These are phyloP conservation scores for Crotalus helleri DNA, from an alignment of 2,113 vertebrate genomes.

Conservation along the genomic window DNA sequence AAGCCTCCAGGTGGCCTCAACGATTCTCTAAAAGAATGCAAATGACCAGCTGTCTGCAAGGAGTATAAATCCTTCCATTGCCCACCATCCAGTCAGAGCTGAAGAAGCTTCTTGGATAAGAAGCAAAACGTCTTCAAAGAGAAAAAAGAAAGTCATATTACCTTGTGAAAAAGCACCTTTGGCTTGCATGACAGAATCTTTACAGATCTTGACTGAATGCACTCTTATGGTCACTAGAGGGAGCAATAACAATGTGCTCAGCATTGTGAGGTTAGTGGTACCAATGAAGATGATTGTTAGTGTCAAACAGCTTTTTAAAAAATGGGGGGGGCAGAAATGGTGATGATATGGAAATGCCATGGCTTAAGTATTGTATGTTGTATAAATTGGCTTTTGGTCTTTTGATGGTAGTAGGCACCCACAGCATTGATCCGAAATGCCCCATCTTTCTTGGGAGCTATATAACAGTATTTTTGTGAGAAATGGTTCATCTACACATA, in stretches of 20 bases:
- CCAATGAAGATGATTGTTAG: background rate
- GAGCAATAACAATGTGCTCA: background rate
- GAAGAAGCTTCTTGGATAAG: no score
- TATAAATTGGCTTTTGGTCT: background rate
- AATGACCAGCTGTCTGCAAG: no score
- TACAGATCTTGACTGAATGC: no score
- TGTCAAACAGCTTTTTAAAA: background rate
- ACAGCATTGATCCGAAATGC: background rate
- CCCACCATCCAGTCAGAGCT: no score
- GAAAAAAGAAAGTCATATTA: no score
- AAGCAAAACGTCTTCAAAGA: no score
- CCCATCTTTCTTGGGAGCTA: background rate
- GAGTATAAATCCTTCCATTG: no score
- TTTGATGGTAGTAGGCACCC: background rate
- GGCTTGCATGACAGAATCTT: background rate
- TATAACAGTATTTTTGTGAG: background rate
- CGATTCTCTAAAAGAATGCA: no score
- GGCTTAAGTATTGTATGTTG: background rate
- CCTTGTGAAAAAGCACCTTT: no score
- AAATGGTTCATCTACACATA: background rate
- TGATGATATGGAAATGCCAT: background rate
- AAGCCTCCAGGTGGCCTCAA: no score
- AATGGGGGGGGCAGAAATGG: background rate
- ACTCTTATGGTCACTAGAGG: background rate
- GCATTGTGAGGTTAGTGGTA: background rate